phyloP scores from a whole-genome alignment of 2,797 vertebrate genomes.

The Pseudochaenichthys georgianus region DNA sequence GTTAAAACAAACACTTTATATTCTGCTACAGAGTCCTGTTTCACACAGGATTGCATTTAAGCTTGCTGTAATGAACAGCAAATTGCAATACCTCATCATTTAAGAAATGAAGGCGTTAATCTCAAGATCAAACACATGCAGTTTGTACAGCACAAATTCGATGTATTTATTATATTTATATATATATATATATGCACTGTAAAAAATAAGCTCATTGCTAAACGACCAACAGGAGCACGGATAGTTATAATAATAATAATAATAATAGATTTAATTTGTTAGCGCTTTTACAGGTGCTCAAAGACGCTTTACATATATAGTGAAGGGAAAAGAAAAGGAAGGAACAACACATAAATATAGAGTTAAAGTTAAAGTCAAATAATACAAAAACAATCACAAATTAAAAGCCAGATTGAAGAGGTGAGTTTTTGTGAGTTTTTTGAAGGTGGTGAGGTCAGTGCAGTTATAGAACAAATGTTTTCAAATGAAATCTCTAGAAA shows the following conservation, averaged over 20 bases:
- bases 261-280: too few relatives aligned
- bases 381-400: too few relatives aligned
- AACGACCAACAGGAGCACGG: neutral
- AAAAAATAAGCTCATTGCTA: neutral
- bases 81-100: neutral
- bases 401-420: too few relatives aligned
- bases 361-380: too few relatives aligned
- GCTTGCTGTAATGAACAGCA: neutral
- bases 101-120: neutral
- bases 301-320: too few relatives aligned
- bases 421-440: too few relatives aligned
- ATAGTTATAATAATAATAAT: neutral
- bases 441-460: too few relatives aligned
- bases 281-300: too few relatives aligned
- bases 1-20: conserved; percentile 48
- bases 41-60: conserved; percentile 26
- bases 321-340: too few relatives aligned
- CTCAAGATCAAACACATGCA: neutral
- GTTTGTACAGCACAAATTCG: neutral
- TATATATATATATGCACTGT: neutral
- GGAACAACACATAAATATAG: too few relatives aligned
- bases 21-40: conserved; percentile 59
- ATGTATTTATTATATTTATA: neutral
- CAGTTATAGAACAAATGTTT: neutral
- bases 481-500: neutral